Percentiles rank a stretch among this genome's conserved stretches.
Conservation (phyloP, 2,113 vertebrate species). For the Scomber colias region DNA sequence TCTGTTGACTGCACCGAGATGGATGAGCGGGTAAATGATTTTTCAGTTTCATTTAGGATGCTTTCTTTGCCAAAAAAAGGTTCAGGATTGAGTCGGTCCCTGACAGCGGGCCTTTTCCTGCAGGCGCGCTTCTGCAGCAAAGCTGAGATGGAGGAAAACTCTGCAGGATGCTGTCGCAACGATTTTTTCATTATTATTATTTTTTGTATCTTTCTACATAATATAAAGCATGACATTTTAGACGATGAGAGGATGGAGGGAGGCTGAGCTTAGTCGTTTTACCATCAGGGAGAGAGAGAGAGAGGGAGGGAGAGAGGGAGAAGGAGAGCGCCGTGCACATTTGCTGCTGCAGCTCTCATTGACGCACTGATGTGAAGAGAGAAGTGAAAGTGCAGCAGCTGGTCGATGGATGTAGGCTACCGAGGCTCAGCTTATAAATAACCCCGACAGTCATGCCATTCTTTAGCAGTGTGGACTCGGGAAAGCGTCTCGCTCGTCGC, state of each 20-base stretch:
- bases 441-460: background rate
- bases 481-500: background rate
- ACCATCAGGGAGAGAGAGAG: too few relatives aligned
- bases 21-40: constrained; percentile 70
- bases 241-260: background rate
- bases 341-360: constrained; percentile 25
- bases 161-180: background rate
- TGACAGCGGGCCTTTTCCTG: constrained; percentile 18
- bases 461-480: background rate
- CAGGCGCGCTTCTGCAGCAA: constrained; percentile 17
- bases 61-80: background rate
- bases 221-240: background rate
- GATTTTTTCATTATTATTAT: background rate
- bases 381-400: constrained; percentile 66
- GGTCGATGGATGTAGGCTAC: constrained; percentile 20
- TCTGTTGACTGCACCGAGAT: constrained; percentile 76
- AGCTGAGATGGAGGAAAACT: constrained; percentile 16
- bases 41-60: background rate
- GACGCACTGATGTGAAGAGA: constrained; percentile 33
- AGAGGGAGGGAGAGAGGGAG: background rate
- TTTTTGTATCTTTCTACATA: background rate
- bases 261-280: background rate
- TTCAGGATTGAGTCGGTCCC: background rate
- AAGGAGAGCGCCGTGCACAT: background rate
- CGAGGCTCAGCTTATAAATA: constrained; percentile 30